Evolutionary conservation across 2,113 vertebrate species (phyloP).

Genomic region (Thymallus thymallus): DNA sequence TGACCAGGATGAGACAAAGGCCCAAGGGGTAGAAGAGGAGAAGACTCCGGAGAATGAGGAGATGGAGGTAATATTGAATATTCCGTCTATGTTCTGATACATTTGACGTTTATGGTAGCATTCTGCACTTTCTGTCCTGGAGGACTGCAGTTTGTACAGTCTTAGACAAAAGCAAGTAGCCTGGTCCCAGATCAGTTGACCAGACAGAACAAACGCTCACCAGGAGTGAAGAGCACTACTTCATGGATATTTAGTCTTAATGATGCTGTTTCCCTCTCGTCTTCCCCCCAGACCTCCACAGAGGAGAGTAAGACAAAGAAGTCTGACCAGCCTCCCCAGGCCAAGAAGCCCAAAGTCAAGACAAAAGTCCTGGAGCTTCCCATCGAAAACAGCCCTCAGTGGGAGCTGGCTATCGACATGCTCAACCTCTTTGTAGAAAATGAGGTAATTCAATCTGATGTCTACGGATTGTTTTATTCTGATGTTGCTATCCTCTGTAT

Average conservation of each 20-base stretch:
- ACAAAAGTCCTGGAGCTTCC: constrained; percentile 92
- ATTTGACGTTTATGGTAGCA: neutral
- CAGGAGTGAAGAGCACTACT: neutral
- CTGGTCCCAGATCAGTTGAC: neutral
- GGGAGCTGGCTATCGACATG: constrained; percentile 92
- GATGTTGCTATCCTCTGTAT: neutral
- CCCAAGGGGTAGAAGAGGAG: constrained; percentile 80
- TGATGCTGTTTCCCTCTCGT: neutral
- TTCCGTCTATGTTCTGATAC: neutral
- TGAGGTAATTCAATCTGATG: constrained; percentile 75
- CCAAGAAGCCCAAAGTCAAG: constrained; percentile 98
- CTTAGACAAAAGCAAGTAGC: neutral
- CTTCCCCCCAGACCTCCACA: constrained; percentile 77
- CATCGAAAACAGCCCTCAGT: constrained; percentile 89
- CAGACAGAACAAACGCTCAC: neutral
- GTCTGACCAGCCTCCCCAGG: constrained; percentile 91
- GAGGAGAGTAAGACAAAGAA: constrained; percentile 90
- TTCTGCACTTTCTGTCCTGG: too few relatives aligned
- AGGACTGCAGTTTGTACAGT: neutral
- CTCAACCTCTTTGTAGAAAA: constrained; percentile 94
- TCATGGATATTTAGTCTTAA: neutral
- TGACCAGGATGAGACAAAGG: constrained; percentile 86
- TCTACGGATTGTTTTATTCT: neutral
- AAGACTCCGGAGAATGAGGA: constrained; percentile 82
- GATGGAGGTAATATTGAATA: constrained; percentile 85